A percentile compares a stretch with the other conserved stretches of the same genome.
phyloP scores from a whole-genome alignment of 2,797 vertebrate species.

The Coccyzus lansbergi region DNA sequence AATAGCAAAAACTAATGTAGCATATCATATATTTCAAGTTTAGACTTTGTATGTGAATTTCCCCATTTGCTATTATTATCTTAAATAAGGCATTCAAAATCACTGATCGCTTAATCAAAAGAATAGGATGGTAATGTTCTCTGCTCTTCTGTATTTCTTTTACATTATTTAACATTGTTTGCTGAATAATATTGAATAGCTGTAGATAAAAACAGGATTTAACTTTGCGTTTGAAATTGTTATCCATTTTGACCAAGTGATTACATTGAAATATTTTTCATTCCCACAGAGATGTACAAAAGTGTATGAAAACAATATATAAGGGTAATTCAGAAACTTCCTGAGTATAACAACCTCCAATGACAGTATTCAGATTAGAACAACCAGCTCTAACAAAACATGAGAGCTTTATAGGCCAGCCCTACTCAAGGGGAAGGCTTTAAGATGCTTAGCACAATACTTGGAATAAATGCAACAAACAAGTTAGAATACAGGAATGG shows the following conservation, averaged over 20 bases:
- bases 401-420: not conserved
- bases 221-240: not conserved
- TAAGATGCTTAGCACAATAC: not conserved
- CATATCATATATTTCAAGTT: not conserved
- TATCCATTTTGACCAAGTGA: not conserved
- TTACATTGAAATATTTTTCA: not conserved
- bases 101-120: not conserved
- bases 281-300: not conserved
- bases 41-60: not conserved
- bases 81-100: not conserved
- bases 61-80: not conserved
- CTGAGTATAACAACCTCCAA: not conserved
- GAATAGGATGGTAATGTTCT: not conserved
- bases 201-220: not conserved
- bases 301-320: not conserved
- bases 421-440: rapidly evolving
- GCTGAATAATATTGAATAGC: not conserved
- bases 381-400: not conserved
- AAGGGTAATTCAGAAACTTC: not conserved
- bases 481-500: not conserved
- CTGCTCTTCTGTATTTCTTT: not conserved
- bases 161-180: not conserved
- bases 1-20: not conserved
- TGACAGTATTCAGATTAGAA: not conserved
- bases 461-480: not conserved